Evolutionary conservation across 2,113 vertebrate genomes (phyloP).

Genomic region (Nicator chloris): DNA sequence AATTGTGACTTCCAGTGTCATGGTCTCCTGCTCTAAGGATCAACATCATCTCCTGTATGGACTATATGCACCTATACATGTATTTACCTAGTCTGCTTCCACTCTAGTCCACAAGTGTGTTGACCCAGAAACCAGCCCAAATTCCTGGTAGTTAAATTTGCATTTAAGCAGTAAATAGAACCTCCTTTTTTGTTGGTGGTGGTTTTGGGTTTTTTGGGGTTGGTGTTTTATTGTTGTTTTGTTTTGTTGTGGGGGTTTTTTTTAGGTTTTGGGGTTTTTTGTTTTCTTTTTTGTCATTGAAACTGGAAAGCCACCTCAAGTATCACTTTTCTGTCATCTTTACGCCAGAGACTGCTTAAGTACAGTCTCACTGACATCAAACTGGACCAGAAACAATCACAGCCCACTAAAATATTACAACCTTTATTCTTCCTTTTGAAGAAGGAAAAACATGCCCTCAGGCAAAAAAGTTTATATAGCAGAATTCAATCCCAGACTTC

Average conservation of each 20-base stretch:
- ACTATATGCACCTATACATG: neutral
- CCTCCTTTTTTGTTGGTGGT: neutral
- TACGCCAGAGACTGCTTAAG: neutral
- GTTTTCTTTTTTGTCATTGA: neutral
- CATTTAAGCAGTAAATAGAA: neutral
- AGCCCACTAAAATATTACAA: neutral
- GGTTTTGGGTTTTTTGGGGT: neutral
- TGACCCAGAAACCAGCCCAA: neutral
- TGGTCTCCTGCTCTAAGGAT: neutral
- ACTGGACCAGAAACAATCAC: neutral
- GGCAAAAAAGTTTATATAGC: neutral
- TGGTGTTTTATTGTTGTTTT: neutral
- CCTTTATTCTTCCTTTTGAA: neutral
- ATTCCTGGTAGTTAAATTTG: neutral
- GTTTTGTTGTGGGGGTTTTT: neutral
- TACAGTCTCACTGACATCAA: neutral
- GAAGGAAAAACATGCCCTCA: neutral
- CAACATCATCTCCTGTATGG: neutral
- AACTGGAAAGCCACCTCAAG: neutral
- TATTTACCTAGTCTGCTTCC: neutral
- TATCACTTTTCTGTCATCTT: neutral
- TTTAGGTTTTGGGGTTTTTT: no score
- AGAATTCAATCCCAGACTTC: slow-evolving; percentile 1
- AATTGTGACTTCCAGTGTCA: neutral
- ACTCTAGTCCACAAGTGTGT: neutral